Percentiles rank a stretch among this genome's conserved stretches.
Evolutionary conservation across 37 sponge, comb jelly and placozoan genomes (phyloP).

Genomic region (Ephydatia muelleri): DNA sequence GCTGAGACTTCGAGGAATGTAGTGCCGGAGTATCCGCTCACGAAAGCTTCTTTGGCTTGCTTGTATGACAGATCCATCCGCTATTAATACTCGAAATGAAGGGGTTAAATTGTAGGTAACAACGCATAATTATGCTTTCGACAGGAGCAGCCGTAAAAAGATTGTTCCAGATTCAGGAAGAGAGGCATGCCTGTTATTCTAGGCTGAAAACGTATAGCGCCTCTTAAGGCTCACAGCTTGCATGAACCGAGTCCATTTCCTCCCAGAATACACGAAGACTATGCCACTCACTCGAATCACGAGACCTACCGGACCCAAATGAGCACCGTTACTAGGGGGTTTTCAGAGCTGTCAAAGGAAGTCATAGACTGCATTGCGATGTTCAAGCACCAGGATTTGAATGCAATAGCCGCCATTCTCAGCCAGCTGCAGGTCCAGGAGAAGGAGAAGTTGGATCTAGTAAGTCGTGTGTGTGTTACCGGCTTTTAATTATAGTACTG

Average conservation of each 20-base stretch:
- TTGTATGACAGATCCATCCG: conserved; percentile 22
- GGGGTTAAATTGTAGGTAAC: background rate
- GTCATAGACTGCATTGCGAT: background rate
- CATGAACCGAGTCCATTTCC: background rate
- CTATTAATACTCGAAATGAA: background rate
- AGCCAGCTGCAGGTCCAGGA: conserved; percentile 45
- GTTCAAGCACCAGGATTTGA: background rate
- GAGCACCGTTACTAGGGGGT: conserved; percentile 15
- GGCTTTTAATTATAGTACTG: background rate
- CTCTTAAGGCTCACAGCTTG: background rate
- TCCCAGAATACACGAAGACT: conserved; percentile 26
- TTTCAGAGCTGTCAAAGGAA: conserved; percentile 42
- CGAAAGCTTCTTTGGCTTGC: conserved; percentile 69
- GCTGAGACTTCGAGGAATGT: conserved; percentile 56
- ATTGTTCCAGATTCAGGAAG: conserved; percentile 60
- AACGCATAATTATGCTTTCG: background rate
- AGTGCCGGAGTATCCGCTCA: conserved; percentile 63
- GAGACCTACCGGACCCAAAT: conserved; percentile 25
- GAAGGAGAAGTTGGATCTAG: conserved; percentile 59
- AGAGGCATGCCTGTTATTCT: conserved; percentile 50
- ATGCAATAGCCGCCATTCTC: conserved; percentile 5
- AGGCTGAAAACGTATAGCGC: conserved; percentile 30
- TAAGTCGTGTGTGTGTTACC: background rate
- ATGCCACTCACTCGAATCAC: background rate
- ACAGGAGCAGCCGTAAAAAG: conserved; percentile 41